Conservation (phyloP, 2,113 vertebrate species). For the Pseudois nayaur region DNA sequence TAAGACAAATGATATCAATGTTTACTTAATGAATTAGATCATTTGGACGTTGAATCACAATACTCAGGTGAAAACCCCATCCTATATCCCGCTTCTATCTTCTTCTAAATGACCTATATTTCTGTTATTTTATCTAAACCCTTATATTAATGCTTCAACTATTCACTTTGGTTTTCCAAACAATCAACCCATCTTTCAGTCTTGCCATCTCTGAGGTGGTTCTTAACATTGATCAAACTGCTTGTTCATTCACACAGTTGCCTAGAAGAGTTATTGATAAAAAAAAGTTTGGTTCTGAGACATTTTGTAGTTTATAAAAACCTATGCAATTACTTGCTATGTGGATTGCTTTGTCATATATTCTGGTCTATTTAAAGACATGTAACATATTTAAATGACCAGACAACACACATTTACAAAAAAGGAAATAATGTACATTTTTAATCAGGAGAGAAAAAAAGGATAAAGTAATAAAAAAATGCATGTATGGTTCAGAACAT, state of each 20-base stretch:
- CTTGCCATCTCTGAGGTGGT: background rate
- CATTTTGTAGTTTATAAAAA: background rate
- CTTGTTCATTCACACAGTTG: background rate
- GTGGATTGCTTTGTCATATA: background rate
- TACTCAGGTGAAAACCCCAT: background rate
- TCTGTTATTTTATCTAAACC: background rate
- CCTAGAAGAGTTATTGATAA: background rate
- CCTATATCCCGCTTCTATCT: background rate
- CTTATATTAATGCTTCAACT: background rate
- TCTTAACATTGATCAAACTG: background rate
- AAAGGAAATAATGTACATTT: background rate
- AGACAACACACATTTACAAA: background rate
- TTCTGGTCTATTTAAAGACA: constrained; percentile 26
- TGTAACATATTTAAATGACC: background rate
- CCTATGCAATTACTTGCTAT: background rate
- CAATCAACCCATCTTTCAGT: background rate
- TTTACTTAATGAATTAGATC: background rate
- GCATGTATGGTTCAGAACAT: background rate
- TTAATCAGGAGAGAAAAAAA: background rate
- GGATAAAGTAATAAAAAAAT: background rate
- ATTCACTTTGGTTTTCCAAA: constrained; percentile 9
- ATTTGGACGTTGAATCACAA: background rate
- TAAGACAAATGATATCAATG: background rate
- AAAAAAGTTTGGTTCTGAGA: background rate
- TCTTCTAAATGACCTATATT: constrained; percentile 1